Conservation (phyloP, 2,797 vertebrate genomes). For the Babyrousa celebensis region DNA sequence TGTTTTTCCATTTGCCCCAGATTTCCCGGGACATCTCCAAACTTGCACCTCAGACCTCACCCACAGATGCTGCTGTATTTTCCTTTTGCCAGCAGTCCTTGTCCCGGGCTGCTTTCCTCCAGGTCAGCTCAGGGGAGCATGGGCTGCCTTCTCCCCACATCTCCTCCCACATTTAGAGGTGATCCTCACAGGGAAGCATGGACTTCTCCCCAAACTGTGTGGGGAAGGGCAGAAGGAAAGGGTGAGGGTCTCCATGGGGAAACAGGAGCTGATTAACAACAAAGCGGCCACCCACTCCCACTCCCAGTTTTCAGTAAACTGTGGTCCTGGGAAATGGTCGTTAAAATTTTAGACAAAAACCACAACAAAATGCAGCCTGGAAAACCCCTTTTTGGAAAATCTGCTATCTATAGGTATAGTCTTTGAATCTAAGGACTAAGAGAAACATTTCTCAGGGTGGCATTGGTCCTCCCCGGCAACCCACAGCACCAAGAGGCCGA, state of each 20-base stretch:
- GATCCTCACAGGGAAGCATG: neutral
- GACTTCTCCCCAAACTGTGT: neutral
- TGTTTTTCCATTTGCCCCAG: neutral
- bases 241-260: slow-evolving; percentile 6
- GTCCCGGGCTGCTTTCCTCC: neutral
- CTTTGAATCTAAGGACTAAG: slow-evolving; percentile 61
- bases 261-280: neutral
- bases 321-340: slow-evolving; percentile 60
- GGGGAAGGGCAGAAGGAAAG: neutral
- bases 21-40: neutral
- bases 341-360: slow-evolving; percentile 69
- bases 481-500: slow-evolving; percentile 44
- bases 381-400: slow-evolving; percentile 62
- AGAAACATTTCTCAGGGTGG: slow-evolving; percentile 34
- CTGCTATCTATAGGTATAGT: slow-evolving; percentile 52
- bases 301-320: slow-evolving; percentile 14
- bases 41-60: neutral
- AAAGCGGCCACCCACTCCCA: neutral
- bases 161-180: neutral
- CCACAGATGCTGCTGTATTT: neutral
- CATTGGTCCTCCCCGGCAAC: neutral
- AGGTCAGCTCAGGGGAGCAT: neutral
- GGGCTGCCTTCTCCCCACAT: neutral
- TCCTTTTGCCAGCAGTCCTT: neutral
- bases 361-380: slow-evolving; percentile 30